Evolutionary conservation across 2,888 invertebrate species (phyloP), one percentile per base, ranked within the genome.

Genomic region (Trichacis sp.): DNA sequence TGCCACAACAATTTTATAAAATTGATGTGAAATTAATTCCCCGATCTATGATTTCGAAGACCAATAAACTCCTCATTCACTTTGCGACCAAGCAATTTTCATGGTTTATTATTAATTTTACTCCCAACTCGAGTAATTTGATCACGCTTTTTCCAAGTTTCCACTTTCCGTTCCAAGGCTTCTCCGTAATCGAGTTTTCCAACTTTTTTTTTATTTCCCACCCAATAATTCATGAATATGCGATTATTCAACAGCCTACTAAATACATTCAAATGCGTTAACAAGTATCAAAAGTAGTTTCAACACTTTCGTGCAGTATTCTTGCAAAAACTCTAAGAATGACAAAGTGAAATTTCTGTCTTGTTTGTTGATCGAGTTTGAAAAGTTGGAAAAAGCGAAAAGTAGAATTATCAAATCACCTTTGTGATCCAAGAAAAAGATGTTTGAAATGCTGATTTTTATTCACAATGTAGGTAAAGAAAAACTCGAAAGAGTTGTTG

Each of bases 201-300:
- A 48, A 48, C 17, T 33, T 48, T 33, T 48, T 47, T 17, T 20
- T 29, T n/a, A 40, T 12, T 15, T 4, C 15, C 12, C 5, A 17
- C 30, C 47, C 49, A 36, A 42, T 56, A 50, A 62, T 58, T 74
- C 74, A 73, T 75, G 74, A 70, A 74, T 73, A 76, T 72, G 66
- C 70, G 69, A 71, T 64, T 62, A 43, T 53, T 61, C 64, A 68
- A 61, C 60, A 68, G 64, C 55, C 67, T 70, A 64, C 68, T 69
- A 73, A 75, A 74, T 70, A 70, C 65, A 66, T 71, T 64, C 63
- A 68, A 69, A 70, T 61, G 57, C 61, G 51, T 62, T 58, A 56
- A 62, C 58, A 20, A 40, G 47, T 18, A 42, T 54, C 60, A 54
- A 60, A 60, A 60, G 36, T 43, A 40, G 36, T 40, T 14, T 33